These are phyloP conservation scores for Ascaphus truei DNA, from an alignment of 2,113 vertebrate genomes.

Conservation along the genomic window DNA sequence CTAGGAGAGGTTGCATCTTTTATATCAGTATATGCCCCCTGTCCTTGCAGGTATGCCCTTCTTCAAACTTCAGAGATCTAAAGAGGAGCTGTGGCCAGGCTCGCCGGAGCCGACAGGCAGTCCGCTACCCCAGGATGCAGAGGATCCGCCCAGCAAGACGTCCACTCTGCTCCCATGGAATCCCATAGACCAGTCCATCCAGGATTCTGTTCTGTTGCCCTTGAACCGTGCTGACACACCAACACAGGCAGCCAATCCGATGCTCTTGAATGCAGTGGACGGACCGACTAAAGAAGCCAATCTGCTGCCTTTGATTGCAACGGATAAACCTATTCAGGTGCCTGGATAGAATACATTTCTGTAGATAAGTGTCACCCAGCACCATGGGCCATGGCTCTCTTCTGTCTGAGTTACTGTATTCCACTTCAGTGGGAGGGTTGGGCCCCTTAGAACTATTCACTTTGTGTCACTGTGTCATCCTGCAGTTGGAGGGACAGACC, in stretches of 20 bases:
- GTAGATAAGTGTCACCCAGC: too few species aligned
- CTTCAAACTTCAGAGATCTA: not conserved
- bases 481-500: too few species aligned
- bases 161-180: not conserved
- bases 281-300: not conserved
- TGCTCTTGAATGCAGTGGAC: not conserved
- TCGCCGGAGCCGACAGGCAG: not conserved
- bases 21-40: too few species aligned
- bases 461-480: too few species aligned
- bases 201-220: not conserved
- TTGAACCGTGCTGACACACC: too few species aligned
- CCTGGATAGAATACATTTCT: too few species aligned
- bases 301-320: conserved; percentile 2
- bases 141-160: not conserved
- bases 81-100: not conserved
- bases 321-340: conserved; percentile 4
- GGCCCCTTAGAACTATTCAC: too few species aligned
- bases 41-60: not conserved
- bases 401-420: too few species aligned
- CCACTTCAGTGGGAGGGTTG: too few species aligned
- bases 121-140: not conserved
- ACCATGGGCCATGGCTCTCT: too few species aligned
- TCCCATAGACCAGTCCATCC: not conserved
- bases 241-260: not conserved
- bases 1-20: too few species aligned